Base-by-base conservation (phyloP, 92 coral and sea anemone species). In the Palythoa heliodiscus region DNA sequence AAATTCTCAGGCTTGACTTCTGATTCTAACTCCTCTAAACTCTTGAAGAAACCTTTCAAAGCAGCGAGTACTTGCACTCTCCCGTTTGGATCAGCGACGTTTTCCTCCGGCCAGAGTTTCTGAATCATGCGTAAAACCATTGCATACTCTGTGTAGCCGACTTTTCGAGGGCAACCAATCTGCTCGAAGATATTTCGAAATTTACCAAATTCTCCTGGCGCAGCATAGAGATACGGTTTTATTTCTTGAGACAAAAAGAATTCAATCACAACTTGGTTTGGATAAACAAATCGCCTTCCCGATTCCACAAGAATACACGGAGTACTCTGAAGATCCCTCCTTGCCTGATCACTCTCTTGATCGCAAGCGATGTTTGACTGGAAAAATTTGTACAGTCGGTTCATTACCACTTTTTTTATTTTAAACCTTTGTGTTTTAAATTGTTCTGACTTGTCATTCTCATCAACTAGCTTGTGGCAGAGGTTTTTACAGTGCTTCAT, bases 151-250 rank as follows among this genome's bases (percentile, higher is more conserved):
- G 68, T 75, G 24, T 87, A 70, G 20, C 86, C 82, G 9, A 77
- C 91, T 13, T 67, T 76, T 47, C 80, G 79, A 11, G 95, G 83
- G 23, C 92, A 86, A 7, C 98, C 98, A 47, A 94, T 77, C 3
- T 53, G 68, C 29, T 70, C 76, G 88, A 92, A 88, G 52, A 94
- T 11, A 16, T 61, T 71, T 23, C 72, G 86, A 78, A 70, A 94
- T 48, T 70, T 58, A 23, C 89, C 95, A 38, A 92, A 43, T 22
- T 80, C 78, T 11, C 13, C 81, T 14, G 93, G 98, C 23, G 87
- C 16, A 67, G 83, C 71, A 75, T 86, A 94, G 70, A 94, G 89
- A 77, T 89, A 88, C 7, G 98, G 98, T 23, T 76, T 74, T 78
- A 92, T 92, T 85, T 87, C 90, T n/a, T 68, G 83, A 37, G 66